Conservation (phyloP, 2,113 vertebrate species). For the Odontesthes bonariensis region DNA sequence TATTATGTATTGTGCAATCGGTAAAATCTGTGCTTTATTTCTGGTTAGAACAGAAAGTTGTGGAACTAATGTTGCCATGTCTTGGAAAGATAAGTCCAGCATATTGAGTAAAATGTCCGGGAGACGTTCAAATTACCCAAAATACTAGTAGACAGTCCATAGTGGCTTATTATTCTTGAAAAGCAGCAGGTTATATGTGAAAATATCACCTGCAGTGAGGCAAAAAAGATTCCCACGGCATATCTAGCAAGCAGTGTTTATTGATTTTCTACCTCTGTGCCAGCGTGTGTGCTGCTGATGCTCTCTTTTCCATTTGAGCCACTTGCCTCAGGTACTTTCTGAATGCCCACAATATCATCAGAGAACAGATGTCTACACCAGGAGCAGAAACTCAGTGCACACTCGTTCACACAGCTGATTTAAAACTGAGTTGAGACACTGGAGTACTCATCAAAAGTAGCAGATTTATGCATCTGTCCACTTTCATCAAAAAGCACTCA, state of each 20-base stretch:
- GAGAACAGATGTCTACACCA: constrained; percentile 51
- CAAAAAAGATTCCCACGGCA: constrained; percentile 38
- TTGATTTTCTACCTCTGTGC: constrained; percentile 58
- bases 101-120: not conserved
- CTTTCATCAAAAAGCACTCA: not conserved
- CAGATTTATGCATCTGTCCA: constrained; percentile 29
- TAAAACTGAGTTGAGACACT: constrained; percentile 34
- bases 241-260: constrained; percentile 37
- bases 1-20: too few relatives aligned
- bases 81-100: not conserved
- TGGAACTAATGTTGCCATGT: not conserved
- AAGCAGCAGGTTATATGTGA: constrained; percentile 39
- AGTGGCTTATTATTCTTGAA: constrained; percentile 24
- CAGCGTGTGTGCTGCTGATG: constrained; percentile 25
- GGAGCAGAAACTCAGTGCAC: constrained; percentile 14
- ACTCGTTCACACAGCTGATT: constrained; percentile 42
- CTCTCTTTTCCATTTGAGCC: constrained; percentile 31
- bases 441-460: constrained; percentile 19
- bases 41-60: not conserved
- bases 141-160: not conserved
- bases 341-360: constrained; percentile 27
- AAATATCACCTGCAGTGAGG: constrained; percentile 43
- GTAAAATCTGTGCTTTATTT: not conserved
- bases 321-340: constrained; percentile 40
- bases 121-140: constrained; percentile 3